A percentile compares a stretch with the other conserved stretches of the same genome.
Conservation (phyloP, 1,140 invertebrate species). For the Bradysia coprophila region DNA sequence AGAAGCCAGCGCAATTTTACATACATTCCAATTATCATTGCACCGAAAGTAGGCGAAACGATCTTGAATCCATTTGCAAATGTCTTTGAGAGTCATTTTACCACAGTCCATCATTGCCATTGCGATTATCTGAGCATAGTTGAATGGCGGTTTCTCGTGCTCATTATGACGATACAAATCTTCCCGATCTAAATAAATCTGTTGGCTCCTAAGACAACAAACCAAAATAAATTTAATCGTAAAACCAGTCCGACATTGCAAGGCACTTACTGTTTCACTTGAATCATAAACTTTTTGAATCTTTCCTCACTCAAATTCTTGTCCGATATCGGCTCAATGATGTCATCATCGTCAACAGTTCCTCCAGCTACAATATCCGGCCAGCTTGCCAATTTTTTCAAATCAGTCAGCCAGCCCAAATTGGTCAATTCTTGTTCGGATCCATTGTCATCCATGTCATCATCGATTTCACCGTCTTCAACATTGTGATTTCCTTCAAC, state of each 20-base stretch:
- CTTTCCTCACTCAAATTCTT: neutral
- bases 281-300: slow-evolving; percentile 2
- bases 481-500: neutral
- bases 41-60: slow-evolving; percentile 20
- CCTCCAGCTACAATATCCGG: neutral
- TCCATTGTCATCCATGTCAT: slow-evolving; percentile 8
- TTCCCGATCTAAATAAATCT: slow-evolving; percentile 13
- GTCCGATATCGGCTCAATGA: neutral
- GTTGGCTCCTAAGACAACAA: slow-evolving; percentile 11
- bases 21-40: slow-evolving; percentile 23
- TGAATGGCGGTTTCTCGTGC: slow-evolving; percentile 18
- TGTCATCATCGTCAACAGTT: neutral
- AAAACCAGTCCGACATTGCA: neutral
- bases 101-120: slow-evolving; percentile 22
- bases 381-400: slow-evolving; percentile 13
- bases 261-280: slow-evolving; percentile 3
- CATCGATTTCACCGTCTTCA: slow-evolving; percentile 7
- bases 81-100: slow-evolving; percentile 18
- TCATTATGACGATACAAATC: slow-evolving; percentile 14
- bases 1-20: slow-evolving; percentile 2
- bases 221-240: neutral
- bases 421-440: slow-evolving; percentile 15
- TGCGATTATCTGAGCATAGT: slow-evolving; percentile 22
- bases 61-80: slow-evolving; percentile 20
- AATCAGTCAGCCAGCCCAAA: slow-evolving; percentile 14